Percentiles rank a stretch among this genome's conserved stretches.
Conservation (phyloP, 2,888 invertebrate species). For the Julus scanicus region DNA sequence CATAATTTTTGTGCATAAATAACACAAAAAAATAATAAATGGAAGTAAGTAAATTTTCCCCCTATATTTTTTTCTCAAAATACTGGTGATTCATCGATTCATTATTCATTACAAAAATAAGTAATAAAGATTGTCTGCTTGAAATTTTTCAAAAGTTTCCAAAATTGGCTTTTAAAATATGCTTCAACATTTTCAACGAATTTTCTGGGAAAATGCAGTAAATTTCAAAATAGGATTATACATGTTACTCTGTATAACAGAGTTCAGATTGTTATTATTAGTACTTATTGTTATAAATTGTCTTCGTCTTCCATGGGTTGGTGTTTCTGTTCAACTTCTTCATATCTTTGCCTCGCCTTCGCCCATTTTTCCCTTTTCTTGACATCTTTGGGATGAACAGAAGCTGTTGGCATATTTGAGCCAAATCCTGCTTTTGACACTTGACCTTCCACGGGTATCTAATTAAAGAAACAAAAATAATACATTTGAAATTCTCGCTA, state of each 20-base stretch:
- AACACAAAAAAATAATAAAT: no score
- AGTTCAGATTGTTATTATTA: background rate
- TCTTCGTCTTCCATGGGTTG: background rate
- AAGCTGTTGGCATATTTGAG: background rate
- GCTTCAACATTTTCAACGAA: no score
- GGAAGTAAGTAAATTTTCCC: no score
- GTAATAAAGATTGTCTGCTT: no score
- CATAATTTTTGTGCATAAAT: no score
- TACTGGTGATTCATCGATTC: no score
- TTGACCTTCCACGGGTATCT: constrained; percentile 16
- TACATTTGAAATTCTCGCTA: background rate
- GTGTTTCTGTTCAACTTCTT: background rate
- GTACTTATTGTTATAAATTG: background rate
- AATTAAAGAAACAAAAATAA: background rate
- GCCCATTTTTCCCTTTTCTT: constrained; percentile 19
- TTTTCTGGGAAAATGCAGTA: background rate
- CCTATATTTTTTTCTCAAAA: no score
- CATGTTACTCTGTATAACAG: background rate
- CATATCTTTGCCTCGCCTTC: background rate
- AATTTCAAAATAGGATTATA: background rate
- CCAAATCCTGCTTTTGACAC: constrained; percentile 11
- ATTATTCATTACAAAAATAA: no score
- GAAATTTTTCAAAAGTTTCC: no score
- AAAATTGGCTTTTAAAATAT: no score
- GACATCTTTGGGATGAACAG: constrained; percentile 20